Base-by-base conservation (phyloP, 2,113 vertebrate genomes). In the Oriolus oriolus region DNA sequence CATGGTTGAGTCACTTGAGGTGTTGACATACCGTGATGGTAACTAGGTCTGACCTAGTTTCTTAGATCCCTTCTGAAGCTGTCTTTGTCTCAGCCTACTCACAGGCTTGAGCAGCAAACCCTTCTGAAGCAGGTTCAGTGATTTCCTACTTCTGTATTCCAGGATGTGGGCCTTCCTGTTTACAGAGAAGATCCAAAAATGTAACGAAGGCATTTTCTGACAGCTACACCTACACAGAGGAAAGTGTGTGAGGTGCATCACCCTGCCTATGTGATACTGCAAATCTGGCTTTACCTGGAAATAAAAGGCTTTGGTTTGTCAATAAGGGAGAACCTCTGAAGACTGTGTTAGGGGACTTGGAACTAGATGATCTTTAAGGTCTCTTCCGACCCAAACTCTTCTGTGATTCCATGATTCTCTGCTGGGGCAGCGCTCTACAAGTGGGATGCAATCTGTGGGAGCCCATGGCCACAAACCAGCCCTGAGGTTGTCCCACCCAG, bases 341-440 rank as follows among this genome's bases (percentile, higher is more conserved):
- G 16, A 31, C 20, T 1, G 0, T 41, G 41, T 20, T 7, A 30
- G 16, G 9, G 8, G 16, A 54, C 16, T 30, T 63, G 24, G 8
- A 47, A 8, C 19, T 11, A 30, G 39, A 41, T 20, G 23, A 54
- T 28, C 13, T 14, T 24, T 59, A 21, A 22, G 28, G 23, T 30
- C 16, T 52, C n/a, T 47, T 59, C 33, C 33, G n/a, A 13, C 19
- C 56, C 47, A 70, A n/a, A 39, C 19, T 13, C 19, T 61, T 69
- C 33, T n/a, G 20, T 16, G 54, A 52, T 59, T 49, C 52, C 37
- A 31, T 31, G 53, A 31, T 18, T 59, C 17, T 35, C 52, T 37
- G 0, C 1, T 44, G 31, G 19, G 27, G 31, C 26, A 11, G 21
- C 1, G 1, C 4, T 50, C 50, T 11, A 21, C 17, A 24, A 26